Base-by-base conservation (phyloP, 2,888 invertebrate genomes). In the Uropetala carovei region DNA sequence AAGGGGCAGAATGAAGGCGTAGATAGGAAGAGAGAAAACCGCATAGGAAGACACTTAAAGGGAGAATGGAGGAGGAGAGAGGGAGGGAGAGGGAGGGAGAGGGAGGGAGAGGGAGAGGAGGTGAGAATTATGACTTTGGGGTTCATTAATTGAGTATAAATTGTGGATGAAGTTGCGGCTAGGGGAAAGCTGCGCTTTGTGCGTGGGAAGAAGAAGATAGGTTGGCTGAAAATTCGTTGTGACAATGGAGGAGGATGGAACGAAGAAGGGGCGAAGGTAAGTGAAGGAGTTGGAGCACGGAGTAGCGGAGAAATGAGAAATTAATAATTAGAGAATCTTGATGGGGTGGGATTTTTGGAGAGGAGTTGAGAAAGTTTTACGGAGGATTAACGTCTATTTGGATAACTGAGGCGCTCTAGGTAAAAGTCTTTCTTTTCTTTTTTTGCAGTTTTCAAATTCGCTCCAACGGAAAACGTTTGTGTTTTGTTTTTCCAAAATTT, bases 261-360 rank as follows among this genome's bases (percentile, higher is more conserved):
- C 43, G 43, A 43, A 43, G 43, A 5, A 43, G 1, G 43, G 43
- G 43, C 1, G 43, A 43, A 43, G 43, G 43, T 43, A 43, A 5
- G 43, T 59, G 14, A 18, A 16, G 60, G 60, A 60, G 18, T 4
- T 13, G 7, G 22, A n/a, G 22, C 68, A 22, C 10, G 7, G 68
- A 22, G 13, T 22, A 22, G 13, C 13, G 22, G 13, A 18, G 60
- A 13, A 60, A 60, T 18, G 75, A 75, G 75, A 27, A 75, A 75
- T 75, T 68, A 68, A 22, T 68, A 68, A 68, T 68, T 68, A 22
- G 68, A n/a, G 68, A 68, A 68, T 75, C 75, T 75, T 75, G 75
- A 75, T 27, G 75, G 75, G 22, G 75, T 68, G 68, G 16, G 68
- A 27, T 75, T 27, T 13, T 75, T 75, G 22, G 75, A 22, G 75